Percentiles rank a stretch among this genome's conserved stretches.
These are phyloP conservation scores for Gymnosoma rotundatum DNA, from an alignment of 2,888 invertebrate species.

Conservation along the genomic window DNA sequence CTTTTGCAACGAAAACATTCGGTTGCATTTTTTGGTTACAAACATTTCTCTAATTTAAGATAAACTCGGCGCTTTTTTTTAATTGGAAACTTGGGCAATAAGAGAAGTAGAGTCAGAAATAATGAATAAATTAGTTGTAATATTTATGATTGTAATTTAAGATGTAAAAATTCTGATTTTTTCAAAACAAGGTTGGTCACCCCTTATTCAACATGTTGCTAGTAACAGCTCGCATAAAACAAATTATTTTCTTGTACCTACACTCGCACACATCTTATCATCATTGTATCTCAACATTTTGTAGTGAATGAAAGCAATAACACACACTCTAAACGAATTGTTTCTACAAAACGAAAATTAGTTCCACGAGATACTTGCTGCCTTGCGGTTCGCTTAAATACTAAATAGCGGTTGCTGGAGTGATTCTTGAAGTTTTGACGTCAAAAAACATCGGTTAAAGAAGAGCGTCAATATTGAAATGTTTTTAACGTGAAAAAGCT, in stretches of 20 bases:
- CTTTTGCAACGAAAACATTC: no score
- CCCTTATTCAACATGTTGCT: slow-evolving; percentile 40
- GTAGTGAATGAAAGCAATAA: slow-evolving; percentile 2
- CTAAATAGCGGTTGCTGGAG: slow-evolving; percentile 25
- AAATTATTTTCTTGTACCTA: background rate
- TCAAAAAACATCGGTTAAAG: background rate
- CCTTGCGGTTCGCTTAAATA: slow-evolving; percentile 69
- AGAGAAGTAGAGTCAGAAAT: no score
- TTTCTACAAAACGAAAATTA: slow-evolving; percentile 65
- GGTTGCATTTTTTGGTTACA: no score
- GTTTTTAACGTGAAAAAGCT: slow-evolving; percentile 37
- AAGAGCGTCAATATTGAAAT: background rate
- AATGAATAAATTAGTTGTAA: no score
- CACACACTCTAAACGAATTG: slow-evolving; percentile 49
- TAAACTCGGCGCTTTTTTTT: no score
- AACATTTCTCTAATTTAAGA: no score
- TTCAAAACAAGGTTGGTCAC: slow-evolving; percentile 4
- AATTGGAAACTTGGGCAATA: no score
- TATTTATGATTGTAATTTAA: no score
- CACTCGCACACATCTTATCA: background rate
- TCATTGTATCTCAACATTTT: slow-evolving; percentile 55
- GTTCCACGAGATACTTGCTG: slow-evolving; percentile 72
- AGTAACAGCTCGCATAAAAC: background rate
- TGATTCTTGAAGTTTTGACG: slow-evolving; percentile 28
- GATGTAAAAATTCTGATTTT: no score